Evolutionary conservation across 2,113 vertebrate species (phyloP).

Genomic region (Vombatus ursinus): DNA sequence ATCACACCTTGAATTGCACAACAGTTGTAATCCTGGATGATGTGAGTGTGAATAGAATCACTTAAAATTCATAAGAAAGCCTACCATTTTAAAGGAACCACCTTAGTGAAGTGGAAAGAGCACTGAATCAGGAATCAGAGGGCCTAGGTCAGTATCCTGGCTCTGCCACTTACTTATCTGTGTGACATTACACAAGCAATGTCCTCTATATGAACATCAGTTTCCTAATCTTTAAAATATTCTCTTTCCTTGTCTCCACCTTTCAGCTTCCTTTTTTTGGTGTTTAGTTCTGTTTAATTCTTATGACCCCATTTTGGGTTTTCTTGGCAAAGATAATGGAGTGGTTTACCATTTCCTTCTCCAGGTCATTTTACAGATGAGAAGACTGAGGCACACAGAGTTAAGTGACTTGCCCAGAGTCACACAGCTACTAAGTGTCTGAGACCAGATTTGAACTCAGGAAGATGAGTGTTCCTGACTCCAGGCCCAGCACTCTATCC

Average conservation of each 20-base stretch:
- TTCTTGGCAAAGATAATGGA: background rate
- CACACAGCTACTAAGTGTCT: no score
- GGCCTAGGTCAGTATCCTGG: background rate
- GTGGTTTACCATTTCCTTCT: background rate
- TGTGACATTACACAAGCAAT: background rate
- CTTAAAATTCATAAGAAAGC: background rate
- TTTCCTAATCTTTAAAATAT: background rate
- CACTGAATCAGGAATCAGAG: background rate
- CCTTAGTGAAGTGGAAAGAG: background rate
- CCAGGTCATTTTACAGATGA: background rate
- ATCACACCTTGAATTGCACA: background rate
- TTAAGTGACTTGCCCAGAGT: no score
- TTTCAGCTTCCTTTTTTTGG: background rate
- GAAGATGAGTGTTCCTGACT: background rate
- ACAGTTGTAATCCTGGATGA: constrained; percentile 24
- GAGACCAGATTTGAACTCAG: no score
- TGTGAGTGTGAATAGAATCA: background rate
- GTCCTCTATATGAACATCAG: background rate
- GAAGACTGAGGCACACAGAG: background rate
- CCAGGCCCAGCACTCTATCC: background rate
- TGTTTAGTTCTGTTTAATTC: background rate
- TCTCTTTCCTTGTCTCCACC: background rate
- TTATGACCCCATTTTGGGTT: background rate
- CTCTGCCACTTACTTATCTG: background rate
- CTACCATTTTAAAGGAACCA: background rate